These are phyloP conservation scores for Leucophenga varia DNA, from an alignment of 1,140 invertebrate genomes.

Conservation along the genomic window DNA sequence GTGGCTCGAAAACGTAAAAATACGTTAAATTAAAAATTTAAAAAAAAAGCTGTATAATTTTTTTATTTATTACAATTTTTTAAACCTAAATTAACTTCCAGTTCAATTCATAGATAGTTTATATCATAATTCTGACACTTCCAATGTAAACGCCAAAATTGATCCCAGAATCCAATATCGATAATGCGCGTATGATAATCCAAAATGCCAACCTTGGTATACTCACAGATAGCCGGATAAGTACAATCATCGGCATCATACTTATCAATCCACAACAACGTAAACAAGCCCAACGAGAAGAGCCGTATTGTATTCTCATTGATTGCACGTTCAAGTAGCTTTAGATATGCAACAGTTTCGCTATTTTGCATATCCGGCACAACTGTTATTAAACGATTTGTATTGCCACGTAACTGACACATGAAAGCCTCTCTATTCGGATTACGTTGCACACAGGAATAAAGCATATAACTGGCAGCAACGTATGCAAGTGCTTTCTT, in stretches of 20 bases:
- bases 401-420: conserved; percentile 28
- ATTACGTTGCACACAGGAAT: conserved; percentile 27
- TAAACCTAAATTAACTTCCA: too few species aligned
- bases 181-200: conserved; percentile 67
- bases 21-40: too few species aligned
- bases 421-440: conserved; percentile 34
- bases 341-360: conserved; percentile 65
- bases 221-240: conserved; percentile 73
- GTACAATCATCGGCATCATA: conserved; percentile 65
- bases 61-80: too few species aligned
- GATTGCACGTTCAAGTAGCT: conserved; percentile 63
- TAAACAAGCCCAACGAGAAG: conserved; percentile 69
- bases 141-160: conserved; percentile 70
- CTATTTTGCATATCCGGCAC: conserved; percentile 68
- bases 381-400: conserved; percentile 67
- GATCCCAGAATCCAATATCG: conserved; percentile 76
- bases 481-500: conserved; percentile 58
- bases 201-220: conserved; percentile 65
- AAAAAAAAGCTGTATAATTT: too few species aligned
- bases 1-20: too few species aligned
- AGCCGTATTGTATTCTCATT: conserved; percentile 69
- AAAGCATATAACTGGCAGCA: conserved; percentile 15
- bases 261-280: conserved; percentile 74
- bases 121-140: conserved; percentile 79
- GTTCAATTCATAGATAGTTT: conserved; percentile 63